Percentiles rank a stretch among this genome's conserved stretches.
phyloP scores from a whole-genome alignment of 2,797 vertebrate species.

The Acanthiza pusilla region DNA sequence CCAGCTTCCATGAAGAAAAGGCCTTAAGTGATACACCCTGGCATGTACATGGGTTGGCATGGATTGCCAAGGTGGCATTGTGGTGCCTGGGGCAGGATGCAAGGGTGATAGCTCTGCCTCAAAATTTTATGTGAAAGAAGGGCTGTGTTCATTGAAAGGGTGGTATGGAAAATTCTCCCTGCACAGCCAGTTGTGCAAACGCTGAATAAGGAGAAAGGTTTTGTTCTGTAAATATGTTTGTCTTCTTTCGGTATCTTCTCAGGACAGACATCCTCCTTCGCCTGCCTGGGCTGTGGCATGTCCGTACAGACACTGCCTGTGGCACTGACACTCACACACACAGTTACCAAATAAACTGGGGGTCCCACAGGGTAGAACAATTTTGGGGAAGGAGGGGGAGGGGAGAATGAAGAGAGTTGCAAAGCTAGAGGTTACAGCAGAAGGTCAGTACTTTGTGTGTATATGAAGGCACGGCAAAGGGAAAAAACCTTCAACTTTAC shows the following conservation, averaged over 20 bases:
- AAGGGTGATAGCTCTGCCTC: neutral
- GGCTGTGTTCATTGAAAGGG: neutral
- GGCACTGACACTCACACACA: neutral
- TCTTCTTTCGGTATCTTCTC: neutral
- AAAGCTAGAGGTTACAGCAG: neutral
- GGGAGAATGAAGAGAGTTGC: neutral
- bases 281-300: neutral
- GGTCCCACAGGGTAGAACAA: neutral
- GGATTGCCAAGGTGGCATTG: fast-evolving
- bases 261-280: neutral
- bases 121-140: neutral
- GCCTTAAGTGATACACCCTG: neutral
- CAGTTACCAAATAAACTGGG: fast-evolving
- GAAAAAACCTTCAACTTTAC: neutral
- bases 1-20: neutral
- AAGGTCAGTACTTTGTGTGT: neutral
- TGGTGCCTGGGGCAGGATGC: neutral
- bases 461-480: neutral
- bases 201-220: neutral
- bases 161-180: neutral
- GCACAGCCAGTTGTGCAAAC: neutral
- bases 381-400: neutral
- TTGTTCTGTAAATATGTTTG: neutral
- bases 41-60: fast-evolving
- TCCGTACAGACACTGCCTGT: neutral